phyloP scores from a whole-genome alignment of 1,140 invertebrate species.

The Pseudomyrmex dendroicus region DNA sequence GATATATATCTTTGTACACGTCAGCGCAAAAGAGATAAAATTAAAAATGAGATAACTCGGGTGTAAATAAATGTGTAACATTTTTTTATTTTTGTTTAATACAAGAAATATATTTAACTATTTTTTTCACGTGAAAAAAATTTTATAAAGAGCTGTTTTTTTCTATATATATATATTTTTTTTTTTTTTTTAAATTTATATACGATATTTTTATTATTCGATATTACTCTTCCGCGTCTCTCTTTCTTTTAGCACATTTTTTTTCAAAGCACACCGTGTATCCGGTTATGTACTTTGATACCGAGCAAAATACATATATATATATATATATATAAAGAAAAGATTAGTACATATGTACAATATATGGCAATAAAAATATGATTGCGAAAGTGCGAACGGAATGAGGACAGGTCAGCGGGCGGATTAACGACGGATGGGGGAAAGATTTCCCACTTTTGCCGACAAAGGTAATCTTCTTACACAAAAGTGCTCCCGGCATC shows the following conservation, averaged over 20 bases:
- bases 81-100: background rate
- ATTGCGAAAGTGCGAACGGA: background rate
- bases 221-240: background rate
- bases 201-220: background rate
- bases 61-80: too few relatives aligned
- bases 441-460: constrained; percentile 40
- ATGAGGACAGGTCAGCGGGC: background rate
- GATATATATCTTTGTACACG: background rate
- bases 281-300: background rate
- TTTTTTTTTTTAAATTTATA: background rate
- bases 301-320: background rate
- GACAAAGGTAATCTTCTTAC: constrained; percentile 55
- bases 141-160: background rate
- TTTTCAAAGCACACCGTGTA: background rate
- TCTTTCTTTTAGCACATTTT: background rate
- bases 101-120: background rate
- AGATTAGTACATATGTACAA: background rate
- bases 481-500: constrained; percentile 52
- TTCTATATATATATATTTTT: background rate
- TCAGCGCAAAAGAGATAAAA: background rate
- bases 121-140: background rate
- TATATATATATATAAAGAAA: background rate
- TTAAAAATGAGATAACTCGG: too few relatives aligned
- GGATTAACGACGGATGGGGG: constrained; percentile 26
- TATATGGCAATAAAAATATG: background rate